Evolutionary conservation across 2,888 invertebrate genomes (phyloP).

Genomic region (Agonum fuliginosum): DNA sequence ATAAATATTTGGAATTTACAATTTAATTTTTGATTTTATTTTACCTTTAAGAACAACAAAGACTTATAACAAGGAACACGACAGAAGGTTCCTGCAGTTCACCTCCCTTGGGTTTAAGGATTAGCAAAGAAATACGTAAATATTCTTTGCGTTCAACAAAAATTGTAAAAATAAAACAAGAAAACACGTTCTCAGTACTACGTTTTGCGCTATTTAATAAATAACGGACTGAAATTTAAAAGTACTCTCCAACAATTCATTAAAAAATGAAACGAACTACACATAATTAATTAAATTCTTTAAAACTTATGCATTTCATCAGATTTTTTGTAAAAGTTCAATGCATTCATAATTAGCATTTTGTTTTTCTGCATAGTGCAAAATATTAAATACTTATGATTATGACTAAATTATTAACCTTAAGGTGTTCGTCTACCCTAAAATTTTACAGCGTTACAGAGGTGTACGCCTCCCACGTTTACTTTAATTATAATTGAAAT

Average conservation of each 20-base stretch:
- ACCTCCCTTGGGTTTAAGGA: conserved; percentile 5
- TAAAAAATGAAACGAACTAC: neutral
- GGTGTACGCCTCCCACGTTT: too few species aligned
- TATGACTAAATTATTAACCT: too few species aligned
- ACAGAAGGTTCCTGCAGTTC: conserved; percentile 9
- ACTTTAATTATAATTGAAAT: too few species aligned
- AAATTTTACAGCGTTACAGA: too few species aligned
- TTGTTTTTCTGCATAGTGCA: too few species aligned
- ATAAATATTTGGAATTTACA: conserved; percentile 12
- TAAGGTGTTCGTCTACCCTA: too few species aligned
- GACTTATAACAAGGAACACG: conserved; percentile 21
- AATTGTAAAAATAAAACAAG: conserved; percentile 19
- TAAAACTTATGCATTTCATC: neutral
- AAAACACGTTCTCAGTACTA: neutral
- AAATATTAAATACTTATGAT: too few species aligned
- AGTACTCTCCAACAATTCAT: neutral
- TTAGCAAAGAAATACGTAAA: conserved; percentile 29
- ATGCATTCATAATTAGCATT: neutral
- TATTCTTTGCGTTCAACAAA: conserved; percentile 29
- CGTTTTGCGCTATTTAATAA: neutral
- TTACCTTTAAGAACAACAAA: conserved; percentile 19
- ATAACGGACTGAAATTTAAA: neutral
- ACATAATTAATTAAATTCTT: neutral
- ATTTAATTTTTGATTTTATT: conserved; percentile 30
- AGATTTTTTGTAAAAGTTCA: neutral